Conservation (phyloP, 2,888 invertebrate species). For the Pyrrhia umbra region DNA sequence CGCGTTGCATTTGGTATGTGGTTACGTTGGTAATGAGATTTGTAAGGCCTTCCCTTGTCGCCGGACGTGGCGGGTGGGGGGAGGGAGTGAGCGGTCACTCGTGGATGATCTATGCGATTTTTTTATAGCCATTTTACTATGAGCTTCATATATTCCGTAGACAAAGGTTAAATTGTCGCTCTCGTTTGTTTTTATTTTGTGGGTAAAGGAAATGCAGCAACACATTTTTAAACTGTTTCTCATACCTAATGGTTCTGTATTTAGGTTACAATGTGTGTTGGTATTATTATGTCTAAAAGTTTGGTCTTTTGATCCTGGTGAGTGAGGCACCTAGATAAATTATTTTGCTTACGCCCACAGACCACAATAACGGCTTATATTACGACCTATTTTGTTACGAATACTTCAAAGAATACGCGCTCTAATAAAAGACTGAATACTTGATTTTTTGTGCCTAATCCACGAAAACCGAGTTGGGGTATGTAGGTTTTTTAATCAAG, state of each 20-base stretch:
- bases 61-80: slow-evolving; percentile 58
- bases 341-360: slow-evolving; percentile 29
- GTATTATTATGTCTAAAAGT: slow-evolving; percentile 15
- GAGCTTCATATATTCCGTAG: slow-evolving; percentile 74
- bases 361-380: slow-evolving; percentile 1
- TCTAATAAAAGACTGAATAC: neutral
- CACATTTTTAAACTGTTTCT: slow-evolving; percentile 37
- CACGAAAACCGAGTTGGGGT: too few species aligned
- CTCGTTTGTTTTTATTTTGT: slow-evolving; percentile 46
- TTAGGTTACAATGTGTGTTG: slow-evolving; percentile 22
- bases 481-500: too few species aligned
- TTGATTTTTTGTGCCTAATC: too few species aligned
- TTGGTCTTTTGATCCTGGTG: slow-evolving; percentile 27
- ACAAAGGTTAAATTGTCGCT: slow-evolving; percentile 69
- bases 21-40: slow-evolving; percentile 76
- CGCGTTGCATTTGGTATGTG: slow-evolving; percentile 65
- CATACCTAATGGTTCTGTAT: slow-evolving; percentile 13
- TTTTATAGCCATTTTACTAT: slow-evolving; percentile 81
- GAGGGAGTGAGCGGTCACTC: slow-evolving; percentile 75
- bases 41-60: slow-evolving; percentile 73
- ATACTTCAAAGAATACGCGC: neutral
- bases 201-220: slow-evolving; percentile 49
- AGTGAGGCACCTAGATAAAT: slow-evolving; percentile 19
- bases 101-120: slow-evolving; percentile 82
- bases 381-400: neutral